These are phyloP conservation scores for Sebastolobus alascanus DNA, from an alignment of 2,797 vertebrate species.

Conservation along the genomic window DNA sequence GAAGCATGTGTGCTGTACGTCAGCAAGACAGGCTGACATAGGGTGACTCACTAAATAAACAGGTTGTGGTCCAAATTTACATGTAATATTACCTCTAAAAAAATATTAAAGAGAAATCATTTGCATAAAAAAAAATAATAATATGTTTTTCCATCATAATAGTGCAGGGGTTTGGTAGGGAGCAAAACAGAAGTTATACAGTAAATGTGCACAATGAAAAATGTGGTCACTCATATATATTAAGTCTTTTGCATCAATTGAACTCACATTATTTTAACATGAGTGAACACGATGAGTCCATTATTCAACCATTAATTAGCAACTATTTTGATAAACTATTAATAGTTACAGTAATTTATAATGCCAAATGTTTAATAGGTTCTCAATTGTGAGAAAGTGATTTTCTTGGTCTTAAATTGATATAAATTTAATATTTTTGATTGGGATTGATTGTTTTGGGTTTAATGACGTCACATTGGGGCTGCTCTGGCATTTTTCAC, in stretches of 20 bases:
- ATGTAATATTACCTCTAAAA: background rate
- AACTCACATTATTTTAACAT: background rate
- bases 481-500: background rate
- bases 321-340: background rate
- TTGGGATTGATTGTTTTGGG: background rate
- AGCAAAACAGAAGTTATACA: background rate
- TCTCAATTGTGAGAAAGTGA: background rate
- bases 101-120: conserved; percentile 4
- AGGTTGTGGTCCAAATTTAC: background rate
- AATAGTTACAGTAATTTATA: background rate
- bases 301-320: background rate
- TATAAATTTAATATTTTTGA: background rate
- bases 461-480: background rate
- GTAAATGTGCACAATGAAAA: background rate
- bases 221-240: background rate
- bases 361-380: background rate
- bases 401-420: background rate
- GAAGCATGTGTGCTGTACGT: background rate
- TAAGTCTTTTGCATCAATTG: background rate
- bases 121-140: background rate
- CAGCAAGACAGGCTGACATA: conserved; percentile 18
- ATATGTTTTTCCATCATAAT: background rate
- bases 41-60: background rate
- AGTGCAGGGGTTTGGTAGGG: background rate
- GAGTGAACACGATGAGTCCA: background rate